Percentiles rank a stretch among this genome's conserved stretches.
Evolutionary conservation across 2,797 vertebrate species (phyloP).

Genomic region (Enteromius argenteus): DNA sequence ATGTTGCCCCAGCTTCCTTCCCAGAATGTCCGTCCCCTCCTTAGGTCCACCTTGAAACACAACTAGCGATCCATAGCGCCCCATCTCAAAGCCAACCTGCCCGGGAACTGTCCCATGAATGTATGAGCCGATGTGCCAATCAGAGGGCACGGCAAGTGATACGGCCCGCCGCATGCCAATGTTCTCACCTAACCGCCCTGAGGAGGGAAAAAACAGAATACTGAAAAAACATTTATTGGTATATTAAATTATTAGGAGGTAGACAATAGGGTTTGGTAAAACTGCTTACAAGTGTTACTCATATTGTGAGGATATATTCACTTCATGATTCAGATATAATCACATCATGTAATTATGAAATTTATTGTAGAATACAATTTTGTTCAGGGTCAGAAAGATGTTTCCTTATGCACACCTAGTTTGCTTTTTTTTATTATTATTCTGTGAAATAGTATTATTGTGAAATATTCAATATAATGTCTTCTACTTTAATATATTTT

Average conservation of each 20-base stretch:
- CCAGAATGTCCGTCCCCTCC: constrained; percentile 74
- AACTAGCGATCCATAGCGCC: constrained; percentile 88
- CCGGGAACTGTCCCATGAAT: constrained; percentile 77
- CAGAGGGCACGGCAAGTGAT: constrained; percentile 79
- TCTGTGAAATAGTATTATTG: background rate
- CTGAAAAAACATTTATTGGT: background rate
- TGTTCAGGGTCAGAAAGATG: background rate
- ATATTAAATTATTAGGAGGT: background rate
- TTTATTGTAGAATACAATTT: background rate
- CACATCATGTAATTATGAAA: background rate
- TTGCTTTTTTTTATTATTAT: background rate
- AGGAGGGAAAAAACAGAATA: background rate
- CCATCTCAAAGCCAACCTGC: constrained; percentile 78
- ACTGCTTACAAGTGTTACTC: background rate
- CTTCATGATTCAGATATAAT: background rate
- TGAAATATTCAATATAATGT: background rate
- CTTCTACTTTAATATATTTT: background rate
- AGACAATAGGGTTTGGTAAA: background rate
- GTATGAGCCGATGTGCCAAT: constrained; percentile 86
- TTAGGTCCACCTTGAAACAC: constrained; percentile 80
- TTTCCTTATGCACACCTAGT: background rate
- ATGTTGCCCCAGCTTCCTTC: constrained; percentile 88
- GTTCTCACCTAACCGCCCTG: constrained; percentile 91
- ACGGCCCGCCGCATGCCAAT: constrained; percentile 85
- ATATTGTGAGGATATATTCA: background rate